Conservation (phyloP, 2,888 invertebrate species). For the Sinohyriopsis cumingii region DNA sequence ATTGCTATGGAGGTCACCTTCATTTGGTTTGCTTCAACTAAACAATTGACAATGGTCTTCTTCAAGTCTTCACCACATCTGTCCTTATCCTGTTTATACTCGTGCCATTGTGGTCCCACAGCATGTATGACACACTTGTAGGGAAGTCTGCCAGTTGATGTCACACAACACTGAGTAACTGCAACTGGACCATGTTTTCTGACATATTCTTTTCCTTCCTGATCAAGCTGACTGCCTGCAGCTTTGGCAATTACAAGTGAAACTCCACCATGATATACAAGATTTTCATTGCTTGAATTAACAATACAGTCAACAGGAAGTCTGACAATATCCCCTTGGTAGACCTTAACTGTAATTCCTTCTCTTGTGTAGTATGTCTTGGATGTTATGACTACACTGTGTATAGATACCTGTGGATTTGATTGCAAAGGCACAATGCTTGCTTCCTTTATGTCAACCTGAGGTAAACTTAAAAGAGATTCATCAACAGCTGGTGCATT, state of each 20-base stretch:
- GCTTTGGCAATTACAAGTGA: constrained; percentile 18
- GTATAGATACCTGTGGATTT: too few species aligned
- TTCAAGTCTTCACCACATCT: too few species aligned
- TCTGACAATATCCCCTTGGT: constrained; percentile 12
- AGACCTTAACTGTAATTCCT: constrained; percentile 13
- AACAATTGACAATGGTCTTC: too few species aligned
- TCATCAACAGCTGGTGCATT: too few species aligned
- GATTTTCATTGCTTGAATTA: constrained; percentile 12
- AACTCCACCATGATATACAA: constrained; percentile 16
- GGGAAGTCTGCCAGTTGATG: constrained; percentile 15
- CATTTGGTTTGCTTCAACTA: too few species aligned
- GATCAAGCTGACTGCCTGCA: constrained; percentile 12
- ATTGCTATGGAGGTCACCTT: too few species aligned
- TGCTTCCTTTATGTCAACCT: too few species aligned
- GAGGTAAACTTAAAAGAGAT: too few species aligned
- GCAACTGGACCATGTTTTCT: not conserved
- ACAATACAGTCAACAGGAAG: constrained; percentile 23
- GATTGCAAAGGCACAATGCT: too few species aligned
- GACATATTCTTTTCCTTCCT: constrained; percentile 15
- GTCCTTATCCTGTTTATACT: not conserved
- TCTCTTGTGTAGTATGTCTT: constrained; percentile 7
- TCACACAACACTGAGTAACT: constrained; percentile 11
- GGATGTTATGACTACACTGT: too few species aligned
- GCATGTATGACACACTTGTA: constrained; percentile 17
- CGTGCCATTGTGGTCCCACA: constrained; percentile 19